A percentile compares a stretch with the other conserved stretches of the same genome.
Conservation (phyloP, 2,113 vertebrate genomes). For the Vireo altiloquus region DNA sequence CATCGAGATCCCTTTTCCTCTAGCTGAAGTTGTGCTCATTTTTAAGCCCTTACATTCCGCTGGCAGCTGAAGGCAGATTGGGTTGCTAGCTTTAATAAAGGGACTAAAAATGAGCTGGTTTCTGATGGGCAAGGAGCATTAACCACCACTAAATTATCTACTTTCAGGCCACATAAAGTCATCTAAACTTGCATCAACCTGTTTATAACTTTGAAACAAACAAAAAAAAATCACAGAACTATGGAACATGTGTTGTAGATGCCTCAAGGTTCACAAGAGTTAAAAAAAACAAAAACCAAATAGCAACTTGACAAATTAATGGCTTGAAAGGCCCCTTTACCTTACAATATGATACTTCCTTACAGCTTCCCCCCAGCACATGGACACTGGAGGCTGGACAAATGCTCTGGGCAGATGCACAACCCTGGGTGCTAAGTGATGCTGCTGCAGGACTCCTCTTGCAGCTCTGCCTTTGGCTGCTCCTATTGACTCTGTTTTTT, state of each 20-base stretch:
- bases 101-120: neutral
- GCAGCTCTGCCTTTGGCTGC: neutral
- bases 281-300: neutral
- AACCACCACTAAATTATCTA: neutral
- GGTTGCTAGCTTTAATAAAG: neutral
- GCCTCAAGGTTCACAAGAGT: neutral
- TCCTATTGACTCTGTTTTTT: neutral
- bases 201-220: neutral
- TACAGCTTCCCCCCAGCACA: neutral
- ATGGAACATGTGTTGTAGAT: neutral
- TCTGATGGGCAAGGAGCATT: neutral
- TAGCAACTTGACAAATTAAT: neutral
- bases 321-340: neutral
- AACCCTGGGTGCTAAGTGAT: neutral
- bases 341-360: fast-evolving
- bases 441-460: neutral
- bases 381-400: neutral
- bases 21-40: neutral
- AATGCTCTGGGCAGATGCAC: fast-evolving
- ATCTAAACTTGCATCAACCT: neutral
- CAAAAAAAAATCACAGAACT: neutral
- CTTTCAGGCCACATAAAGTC: neutral
- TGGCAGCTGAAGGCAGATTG: neutral
- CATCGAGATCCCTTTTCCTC: neutral
- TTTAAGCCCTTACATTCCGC: neutral